phyloP scores from a whole-genome alignment of 2,113 vertebrate species.

The Trinectes maculatus region DNA sequence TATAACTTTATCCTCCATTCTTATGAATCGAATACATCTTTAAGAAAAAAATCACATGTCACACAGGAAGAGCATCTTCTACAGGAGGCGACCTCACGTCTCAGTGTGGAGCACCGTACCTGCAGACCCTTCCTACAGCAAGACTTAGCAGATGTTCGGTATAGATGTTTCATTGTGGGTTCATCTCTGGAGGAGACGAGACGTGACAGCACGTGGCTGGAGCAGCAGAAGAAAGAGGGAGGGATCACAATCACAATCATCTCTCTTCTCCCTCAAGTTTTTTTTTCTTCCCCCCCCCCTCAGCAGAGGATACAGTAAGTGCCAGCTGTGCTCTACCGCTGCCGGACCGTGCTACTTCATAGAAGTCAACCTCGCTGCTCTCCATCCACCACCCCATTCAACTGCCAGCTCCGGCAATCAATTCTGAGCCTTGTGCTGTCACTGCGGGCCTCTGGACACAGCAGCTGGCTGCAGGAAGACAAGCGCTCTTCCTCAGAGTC shows the following conservation, averaged over 20 bases:
- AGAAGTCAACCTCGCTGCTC: constrained; percentile 67
- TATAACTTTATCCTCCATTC: constrained; percentile 5
- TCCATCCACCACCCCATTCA: constrained; percentile 83
- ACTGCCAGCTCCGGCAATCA: constrained; percentile 85
- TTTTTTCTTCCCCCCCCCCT: constrained; percentile 46
- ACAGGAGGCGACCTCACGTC: constrained; percentile 6
- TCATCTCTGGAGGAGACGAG: constrained; percentile 30
- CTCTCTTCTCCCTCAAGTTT: constrained; percentile 36
- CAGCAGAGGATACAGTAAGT: constrained; percentile 73
- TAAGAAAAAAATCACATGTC: too few species aligned
- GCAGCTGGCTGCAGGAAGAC: constrained; percentile 90
- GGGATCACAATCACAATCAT: constrained; percentile 38
- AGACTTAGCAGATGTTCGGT: constrained; percentile 13
- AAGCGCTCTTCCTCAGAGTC: constrained; percentile 82
- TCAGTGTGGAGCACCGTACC: neutral
- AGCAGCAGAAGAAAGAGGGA: constrained; percentile 30
- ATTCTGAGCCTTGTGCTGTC: constrained; percentile 91
- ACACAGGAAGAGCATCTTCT: constrained; percentile 27
- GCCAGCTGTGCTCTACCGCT: constrained; percentile 71
- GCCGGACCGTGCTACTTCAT: constrained; percentile 66
- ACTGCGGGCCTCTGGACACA: constrained; percentile 84
- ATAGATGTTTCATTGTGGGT: too few species aligned
- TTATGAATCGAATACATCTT: constrained; percentile 62
- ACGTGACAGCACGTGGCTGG: constrained; percentile 21
- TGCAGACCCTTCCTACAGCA: constrained; percentile 15